A percentile compares a stretch with the other conserved stretches of the same genome.
Evolutionary conservation across 2,888 invertebrate species (phyloP).

Genomic region (Zootermopsis nevadensis): DNA sequence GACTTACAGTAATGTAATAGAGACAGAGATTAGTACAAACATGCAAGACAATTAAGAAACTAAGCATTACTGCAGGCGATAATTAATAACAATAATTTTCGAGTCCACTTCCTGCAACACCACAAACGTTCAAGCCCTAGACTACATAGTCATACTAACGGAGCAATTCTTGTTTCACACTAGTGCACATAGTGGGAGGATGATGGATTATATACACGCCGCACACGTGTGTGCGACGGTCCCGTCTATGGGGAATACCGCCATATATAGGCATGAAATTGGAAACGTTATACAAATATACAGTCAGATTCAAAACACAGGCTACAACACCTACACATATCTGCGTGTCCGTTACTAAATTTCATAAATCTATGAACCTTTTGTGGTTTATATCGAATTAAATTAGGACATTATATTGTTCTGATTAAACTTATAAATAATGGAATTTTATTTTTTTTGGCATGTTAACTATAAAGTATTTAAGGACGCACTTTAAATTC

Average conservation of each 20-base stretch:
- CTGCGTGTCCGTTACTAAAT: too few relatives aligned
- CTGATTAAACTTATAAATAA: too few relatives aligned
- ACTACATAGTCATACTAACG: background rate
- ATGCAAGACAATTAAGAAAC: background rate
- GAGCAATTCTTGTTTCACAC: background rate
- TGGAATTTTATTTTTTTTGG: too few relatives aligned
- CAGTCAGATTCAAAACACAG: background rate
- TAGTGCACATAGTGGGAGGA: background rate
- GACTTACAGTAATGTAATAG: background rate
- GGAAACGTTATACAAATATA: conserved; percentile 25
- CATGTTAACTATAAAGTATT: too few relatives aligned
- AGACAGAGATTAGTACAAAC: background rate
- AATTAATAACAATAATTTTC: background rate
- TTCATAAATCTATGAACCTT: too few relatives aligned
- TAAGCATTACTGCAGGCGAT: background rate
- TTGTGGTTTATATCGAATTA: too few relatives aligned
- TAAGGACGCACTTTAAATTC: too few relatives aligned
- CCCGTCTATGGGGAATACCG: background rate
- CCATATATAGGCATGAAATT: conserved; percentile 21
- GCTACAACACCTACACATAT: background rate
- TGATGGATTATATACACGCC: conserved; percentile 3
- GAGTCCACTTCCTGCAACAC: too few relatives aligned
- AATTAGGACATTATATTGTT: too few relatives aligned
- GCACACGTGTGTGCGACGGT: background rate
- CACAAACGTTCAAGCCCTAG: background rate